Evolutionary conservation across 2,888 invertebrate genomes (phyloP), one percentile per base, ranked within the genome.

Genomic region (Hartigia nigra): DNA sequence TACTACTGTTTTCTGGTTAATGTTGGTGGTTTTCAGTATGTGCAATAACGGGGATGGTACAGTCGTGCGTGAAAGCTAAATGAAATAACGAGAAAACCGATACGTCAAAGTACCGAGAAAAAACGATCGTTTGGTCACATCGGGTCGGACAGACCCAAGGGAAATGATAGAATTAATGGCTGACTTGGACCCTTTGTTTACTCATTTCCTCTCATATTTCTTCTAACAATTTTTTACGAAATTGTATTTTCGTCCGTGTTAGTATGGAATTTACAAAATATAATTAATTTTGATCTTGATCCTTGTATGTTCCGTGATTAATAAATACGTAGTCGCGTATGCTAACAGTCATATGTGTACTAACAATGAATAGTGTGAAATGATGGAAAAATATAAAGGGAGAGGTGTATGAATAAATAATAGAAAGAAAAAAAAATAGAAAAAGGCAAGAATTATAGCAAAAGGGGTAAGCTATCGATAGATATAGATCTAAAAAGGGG

Each of bases 21-120:
- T 55, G 1, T 55, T 23, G 5, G 23, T 14, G 23, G 39, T 55
- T 55, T 55, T 55, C 39, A 23, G 5, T 55, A 55, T 55, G 39
- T 23, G 39, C 39, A 55, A 55, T 55, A 55, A 55, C 39, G 39
- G 2, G 39, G 23, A 55, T 55, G 39, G 39, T 55, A 55, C 23
- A 55, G 39, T 55, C 39, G 39, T 55, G 39, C 39, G 39, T 5
- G 39, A 55, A 14, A 77, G 74, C n/a, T 36, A 80, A 83, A 81
- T 83, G 82, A 81, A 81, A 82, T 80, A 81, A 82, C 80, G 81
- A 70, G 77, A 79, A 83, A 80, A 76, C 78, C 80, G 76, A 82
- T 81, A 80, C 81, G 81, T 81, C 78, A 80, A 76, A 80, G 74
- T 35, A 79, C 78, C 39, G 70, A 80, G 35, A 35, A 70, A 70